Evolutionary conservation across 30 jellyfish, hydroid and myxozoan species (phyloP).

Genomic region (Aurelia aurita complex sp. Pacific): DNA sequence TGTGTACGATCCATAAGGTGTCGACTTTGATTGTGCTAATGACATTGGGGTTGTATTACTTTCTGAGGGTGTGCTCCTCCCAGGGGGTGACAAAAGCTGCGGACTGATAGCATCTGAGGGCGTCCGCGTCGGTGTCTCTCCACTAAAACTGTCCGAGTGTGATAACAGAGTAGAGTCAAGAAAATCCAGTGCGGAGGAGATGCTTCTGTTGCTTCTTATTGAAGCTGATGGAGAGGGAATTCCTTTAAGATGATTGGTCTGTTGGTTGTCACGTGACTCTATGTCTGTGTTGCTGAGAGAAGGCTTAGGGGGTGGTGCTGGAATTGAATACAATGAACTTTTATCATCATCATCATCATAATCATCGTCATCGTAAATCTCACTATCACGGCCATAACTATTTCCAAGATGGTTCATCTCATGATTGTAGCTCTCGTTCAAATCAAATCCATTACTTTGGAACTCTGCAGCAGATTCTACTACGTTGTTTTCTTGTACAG

Average conservation of each 20-base stretch:
- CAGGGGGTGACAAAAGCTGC: constrained; percentile 44
- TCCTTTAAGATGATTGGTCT: constrained; percentile 2
- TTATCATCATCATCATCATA: constrained; percentile 18
- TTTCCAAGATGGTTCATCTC: background rate
- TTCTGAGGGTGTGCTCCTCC: constrained; percentile 17
- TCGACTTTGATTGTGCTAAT: constrained; percentile 9
- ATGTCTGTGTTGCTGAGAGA: background rate
- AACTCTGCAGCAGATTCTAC: background rate
- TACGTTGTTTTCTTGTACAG: background rate
- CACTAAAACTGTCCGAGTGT: constrained; percentile 33
- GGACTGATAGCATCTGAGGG: background rate
- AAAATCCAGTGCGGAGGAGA: constrained; percentile 66
- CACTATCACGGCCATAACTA: no score
- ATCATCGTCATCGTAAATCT: constrained; percentile 11
- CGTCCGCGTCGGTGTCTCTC: constrained; percentile 1
- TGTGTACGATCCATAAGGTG: constrained; percentile 64
- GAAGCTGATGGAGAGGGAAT: constrained; percentile 44
- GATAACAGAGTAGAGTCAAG: constrained; percentile 64
- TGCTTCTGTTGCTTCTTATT: constrained; percentile 49
- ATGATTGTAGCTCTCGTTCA: background rate
- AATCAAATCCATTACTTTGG: background rate
- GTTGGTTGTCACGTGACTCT: background rate
- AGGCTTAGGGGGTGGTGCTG: constrained; percentile 49
- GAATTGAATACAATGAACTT: constrained; percentile 37
- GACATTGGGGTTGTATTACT: constrained; percentile 16